phyloP scores from a whole-genome alignment of 2,888 invertebrate species.

The Drosophila limbata region DNA sequence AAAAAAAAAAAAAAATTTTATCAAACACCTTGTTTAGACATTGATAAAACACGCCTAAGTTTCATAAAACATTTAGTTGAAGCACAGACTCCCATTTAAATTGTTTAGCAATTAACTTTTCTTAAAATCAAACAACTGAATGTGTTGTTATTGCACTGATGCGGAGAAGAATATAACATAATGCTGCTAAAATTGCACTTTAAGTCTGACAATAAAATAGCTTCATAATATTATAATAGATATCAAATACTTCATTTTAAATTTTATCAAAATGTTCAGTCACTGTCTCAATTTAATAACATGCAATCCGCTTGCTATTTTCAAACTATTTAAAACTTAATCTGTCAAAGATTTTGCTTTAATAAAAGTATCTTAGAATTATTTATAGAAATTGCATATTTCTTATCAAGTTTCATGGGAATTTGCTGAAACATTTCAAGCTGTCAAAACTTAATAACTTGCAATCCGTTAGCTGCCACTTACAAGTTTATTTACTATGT shows the following conservation, averaged over 20 bases:
- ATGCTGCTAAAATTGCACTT: neutral
- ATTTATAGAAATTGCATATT: neutral
- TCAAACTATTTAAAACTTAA: neutral
- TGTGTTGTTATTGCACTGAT: no score
- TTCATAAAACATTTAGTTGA: no score
- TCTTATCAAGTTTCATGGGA: slow-evolving; percentile 14
- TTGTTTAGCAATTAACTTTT: no score
- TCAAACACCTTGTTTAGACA: no score
- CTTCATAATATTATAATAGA: neutral
- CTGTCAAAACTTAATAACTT: slow-evolving; percentile 22
- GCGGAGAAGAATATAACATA: neutral
- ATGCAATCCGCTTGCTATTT: neutral
- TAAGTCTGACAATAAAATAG: neutral
- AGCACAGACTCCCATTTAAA: no score
- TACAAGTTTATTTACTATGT: slow-evolving; percentile 35
- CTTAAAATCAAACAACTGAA: no score
- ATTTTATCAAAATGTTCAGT: neutral
- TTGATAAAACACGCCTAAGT: no score
- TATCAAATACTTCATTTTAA: neutral
- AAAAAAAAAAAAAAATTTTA: no score
- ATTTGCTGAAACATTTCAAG: slow-evolving; percentile 10
- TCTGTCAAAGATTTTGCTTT: neutral
- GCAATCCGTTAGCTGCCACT: slow-evolving; percentile 15
- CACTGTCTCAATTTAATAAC: neutral
- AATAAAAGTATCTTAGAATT: neutral